Conservation (phyloP, 2,888 invertebrate species). For the Trissoscelio sp. region DNA sequence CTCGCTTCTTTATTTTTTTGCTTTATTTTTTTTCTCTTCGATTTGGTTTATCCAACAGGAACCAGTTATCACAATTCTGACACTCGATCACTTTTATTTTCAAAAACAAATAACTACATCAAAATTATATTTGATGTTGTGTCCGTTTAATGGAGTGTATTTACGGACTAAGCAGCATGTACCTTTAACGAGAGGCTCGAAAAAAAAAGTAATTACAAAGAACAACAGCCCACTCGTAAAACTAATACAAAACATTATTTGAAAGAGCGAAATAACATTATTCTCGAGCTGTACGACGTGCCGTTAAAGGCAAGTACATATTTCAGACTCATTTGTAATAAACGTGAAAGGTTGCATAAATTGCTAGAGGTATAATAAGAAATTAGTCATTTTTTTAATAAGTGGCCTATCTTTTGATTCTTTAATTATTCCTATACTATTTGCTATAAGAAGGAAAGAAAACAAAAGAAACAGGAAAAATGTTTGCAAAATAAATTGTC, state of each 20-base stretch:
- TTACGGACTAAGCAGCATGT: slow-evolving; percentile 22
- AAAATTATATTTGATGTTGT: background rate
- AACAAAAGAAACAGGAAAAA: no score
- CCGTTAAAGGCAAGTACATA: slow-evolving; percentile 35
- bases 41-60: background rate
- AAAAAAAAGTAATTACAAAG: slow-evolving; percentile 56
- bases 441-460: background rate
- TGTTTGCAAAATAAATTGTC: slow-evolving; percentile 11
- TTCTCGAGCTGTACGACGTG: slow-evolving; percentile 23
- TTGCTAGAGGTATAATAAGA: slow-evolving; percentile 16
- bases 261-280: slow-evolving; percentile 47
- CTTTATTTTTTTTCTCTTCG: slow-evolving; percentile 2
- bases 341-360: slow-evolving; percentile 23
- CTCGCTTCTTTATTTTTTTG: background rate
- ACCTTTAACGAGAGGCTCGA: slow-evolving; percentile 29
- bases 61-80: slow-evolving; percentile 11
- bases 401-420: background rate
- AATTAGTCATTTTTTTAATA: slow-evolving; percentile 2
- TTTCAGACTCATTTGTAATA: slow-evolving; percentile 28
- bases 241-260: slow-evolving; percentile 43
- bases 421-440: background rate
- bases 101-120: background rate
- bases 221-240: slow-evolving; percentile 47
- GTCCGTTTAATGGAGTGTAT: slow-evolving; percentile 1
- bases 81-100: background rate